Conservation (phyloP, 1,140 invertebrate genomes). For the Brachionus rotundiformis region DNA sequence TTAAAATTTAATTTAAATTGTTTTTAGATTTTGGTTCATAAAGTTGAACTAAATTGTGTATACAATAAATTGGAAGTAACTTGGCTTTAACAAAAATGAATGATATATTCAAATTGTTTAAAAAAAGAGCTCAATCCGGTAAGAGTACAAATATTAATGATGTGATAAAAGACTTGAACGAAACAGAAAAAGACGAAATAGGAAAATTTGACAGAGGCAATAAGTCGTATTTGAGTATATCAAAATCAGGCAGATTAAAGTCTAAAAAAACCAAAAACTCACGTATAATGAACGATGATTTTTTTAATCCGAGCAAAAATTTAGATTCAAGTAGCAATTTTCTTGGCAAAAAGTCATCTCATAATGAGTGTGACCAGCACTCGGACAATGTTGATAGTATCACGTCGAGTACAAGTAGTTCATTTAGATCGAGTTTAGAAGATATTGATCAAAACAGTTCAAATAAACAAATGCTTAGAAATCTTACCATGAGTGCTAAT, state of each 20-base stretch:
- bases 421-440: constrained; percentile 37
- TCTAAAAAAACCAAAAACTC: constrained; percentile 41
- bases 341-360: neutral
- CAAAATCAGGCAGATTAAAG: constrained; percentile 42
- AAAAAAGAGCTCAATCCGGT: constrained; percentile 46
- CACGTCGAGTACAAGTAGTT: constrained; percentile 24
- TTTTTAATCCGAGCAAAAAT: constrained; percentile 24
- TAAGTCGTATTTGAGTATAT: constrained; percentile 48
- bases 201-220: constrained; percentile 46
- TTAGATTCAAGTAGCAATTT: neutral
- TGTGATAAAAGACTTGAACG: constrained; percentile 48
- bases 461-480: neutral
- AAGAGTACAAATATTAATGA: constrained; percentile 48
- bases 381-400: constrained; percentile 29
- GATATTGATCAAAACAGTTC: neutral
- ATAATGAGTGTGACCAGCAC: constrained; percentile 20
- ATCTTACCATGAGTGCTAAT: neutral
- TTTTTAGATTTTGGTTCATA: neutral
- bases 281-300: constrained; percentile 44
- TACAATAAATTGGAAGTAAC: neutral
- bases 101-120: constrained; percentile 50
- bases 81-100: constrained; percentile 28
- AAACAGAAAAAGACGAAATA: constrained; percentile 44
- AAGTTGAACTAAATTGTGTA: neutral
- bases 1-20: neutral